Base-by-base conservation (phyloP, 2,113 vertebrate species). In the Eleginops maclovinus region DNA sequence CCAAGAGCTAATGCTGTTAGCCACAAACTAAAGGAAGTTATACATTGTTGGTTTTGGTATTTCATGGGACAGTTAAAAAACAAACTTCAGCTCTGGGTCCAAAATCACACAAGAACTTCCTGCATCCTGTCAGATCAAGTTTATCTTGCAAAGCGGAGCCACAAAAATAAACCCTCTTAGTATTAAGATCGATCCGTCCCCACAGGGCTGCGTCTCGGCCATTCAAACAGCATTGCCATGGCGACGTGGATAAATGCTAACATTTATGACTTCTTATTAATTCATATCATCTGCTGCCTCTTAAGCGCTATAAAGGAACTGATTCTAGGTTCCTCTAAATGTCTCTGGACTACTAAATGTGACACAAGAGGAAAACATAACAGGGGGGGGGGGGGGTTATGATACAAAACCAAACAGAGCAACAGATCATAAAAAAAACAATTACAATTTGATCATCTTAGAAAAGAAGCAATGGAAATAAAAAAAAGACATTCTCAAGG, bases 401-500 rank as follows among this genome's bases (percentile, higher is more conserved):
- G 82, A 55, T 76, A 82, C 62, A 82, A 81, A 88, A 56, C 36
- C 68, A 80, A 84, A 82, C 70, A 66, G 46, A 79, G 53, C 70
- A 88, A 82, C 44, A 31, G 79, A 77, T 26, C 17, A 54, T 40
- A 22, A 59, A 79, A 83, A 82, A 74, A 82, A 86, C 71, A 83
- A 28, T 17, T 56, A 79, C 63, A 91, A 50, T 89, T 77, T 65
- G 58, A 85, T 86, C 60, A 61, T 88, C 51, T 86, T 88, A 84
- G 59, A 84, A 90, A 91, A 88, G 67, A 89, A 89, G 83, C 72
- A 71, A 77, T 68, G 66, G 64, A 86, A 89, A 82, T 55, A 81
- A 83, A 80, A 87, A 90, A 86, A 88, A 22, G 72, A 93, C 90
- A 86, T 90, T 93, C 87, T 87, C 69, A 66, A 88, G 75, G 68